phyloP scores from a whole-genome alignment of 2,797 vertebrate species.

The Gallinago nigripennis region DNA sequence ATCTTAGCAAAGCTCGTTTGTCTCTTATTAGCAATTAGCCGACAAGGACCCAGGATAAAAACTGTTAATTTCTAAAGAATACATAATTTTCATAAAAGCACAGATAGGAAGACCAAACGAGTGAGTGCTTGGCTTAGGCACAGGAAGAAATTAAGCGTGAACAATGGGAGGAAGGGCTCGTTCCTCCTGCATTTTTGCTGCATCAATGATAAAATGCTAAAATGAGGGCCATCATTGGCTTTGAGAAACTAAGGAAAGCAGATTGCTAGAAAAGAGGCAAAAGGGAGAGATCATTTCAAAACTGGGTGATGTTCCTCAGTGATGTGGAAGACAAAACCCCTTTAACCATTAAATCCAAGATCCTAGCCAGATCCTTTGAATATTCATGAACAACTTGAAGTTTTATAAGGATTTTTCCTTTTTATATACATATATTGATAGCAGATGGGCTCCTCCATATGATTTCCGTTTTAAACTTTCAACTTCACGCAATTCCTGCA shows the following conservation, averaged over 20 bases:
- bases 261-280: background rate
- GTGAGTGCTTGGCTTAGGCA: background rate
- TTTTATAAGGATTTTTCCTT: background rate
- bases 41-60: background rate
- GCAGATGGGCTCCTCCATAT: background rate
- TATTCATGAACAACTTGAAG: background rate
- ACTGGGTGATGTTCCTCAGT: background rate
- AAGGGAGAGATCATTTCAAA: background rate
- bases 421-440: background rate
- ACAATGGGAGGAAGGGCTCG: background rate
- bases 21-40: slow-evolving; percentile 44
- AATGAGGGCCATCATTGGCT: fast-evolving
- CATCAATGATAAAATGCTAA: background rate
- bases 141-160: background rate
- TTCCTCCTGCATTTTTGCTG: fast-evolving
- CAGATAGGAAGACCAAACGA: background rate
- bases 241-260: background rate
- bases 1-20: background rate
- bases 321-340: background rate
- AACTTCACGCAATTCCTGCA: background rate
- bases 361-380: background rate
- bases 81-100: background rate
- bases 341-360: background rate
- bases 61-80: slow-evolving; percentile 5
- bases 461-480: background rate